Base-by-base conservation (phyloP, 2,888 invertebrate genomes). In the Sceliomorpha sp. region DNA sequence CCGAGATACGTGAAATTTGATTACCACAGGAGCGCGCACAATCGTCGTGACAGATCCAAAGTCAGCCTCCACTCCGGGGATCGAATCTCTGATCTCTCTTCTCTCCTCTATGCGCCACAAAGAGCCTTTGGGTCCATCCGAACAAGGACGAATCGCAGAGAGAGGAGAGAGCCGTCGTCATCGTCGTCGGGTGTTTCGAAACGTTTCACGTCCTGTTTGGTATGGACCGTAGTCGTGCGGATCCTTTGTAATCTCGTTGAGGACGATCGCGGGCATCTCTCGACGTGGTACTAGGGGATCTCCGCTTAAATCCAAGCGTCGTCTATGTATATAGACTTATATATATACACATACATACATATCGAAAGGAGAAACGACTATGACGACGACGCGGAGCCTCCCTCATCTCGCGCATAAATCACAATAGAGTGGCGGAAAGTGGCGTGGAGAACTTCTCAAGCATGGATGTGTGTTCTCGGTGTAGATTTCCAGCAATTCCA, bases 161-260 rank as follows among this genome's bases (percentile, higher is more conserved):
- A n/a, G n/a, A n/a, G n/a, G n/a, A n/a, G n/a, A n/a, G n/a, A n/a
- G n/a, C n/a, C 29, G 13, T 34, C 48, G 44, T 3, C 24, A 24
- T 3, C 24, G 7, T 3, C 9, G 55, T 44, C 36, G 77, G 80
- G 66, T 76, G 75, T 79, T 79, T 77, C 76, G 56, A 81, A 79
- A 74, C 75, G 77, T 66, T 82, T 79, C 81, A 75, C 78, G 80
- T 79, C 62, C 74, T 75, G 81, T 74, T 80, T 79, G 78, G 79
- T 80, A 81, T 79, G 81, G 78, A 80, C 80, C 77, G 69, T 68
- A 78, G 68, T 73, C 74, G 70, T 75, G 74, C 73, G 67, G 79
- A 82, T 84, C 82, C 82, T 83, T 86, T 84, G 86, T 87, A 86
- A 87, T 87, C 85, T 84, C 82, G 81, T 85, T 84, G 82, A 82